Conservation (phyloP, 2,888 invertebrate species). For the Mythimna ferrago region DNA sequence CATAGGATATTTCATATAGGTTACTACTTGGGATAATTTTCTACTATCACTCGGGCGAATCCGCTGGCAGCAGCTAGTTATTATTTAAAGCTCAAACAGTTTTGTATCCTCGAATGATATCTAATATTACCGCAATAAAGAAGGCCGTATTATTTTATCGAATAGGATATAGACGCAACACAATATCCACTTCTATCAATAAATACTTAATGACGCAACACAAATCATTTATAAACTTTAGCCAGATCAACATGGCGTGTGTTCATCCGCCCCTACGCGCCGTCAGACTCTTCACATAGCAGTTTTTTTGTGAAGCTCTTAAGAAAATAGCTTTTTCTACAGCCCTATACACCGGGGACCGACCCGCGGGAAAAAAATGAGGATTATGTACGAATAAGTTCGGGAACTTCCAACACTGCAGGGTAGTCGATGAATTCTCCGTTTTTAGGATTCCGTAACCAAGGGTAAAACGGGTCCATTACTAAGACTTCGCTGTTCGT, state of each 20-base stretch:
- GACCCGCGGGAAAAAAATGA: conserved; percentile 61
- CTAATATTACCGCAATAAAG: neutral
- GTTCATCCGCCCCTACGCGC: conserved; percentile 26
- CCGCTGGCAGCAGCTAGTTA: neutral
- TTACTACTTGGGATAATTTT: too few relatives aligned
- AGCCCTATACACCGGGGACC: conserved; percentile 62
- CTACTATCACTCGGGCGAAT: too few relatives aligned
- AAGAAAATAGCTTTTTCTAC: conserved; percentile 66
- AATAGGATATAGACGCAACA: conserved; percentile 10
- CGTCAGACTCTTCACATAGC: conserved; percentile 38
- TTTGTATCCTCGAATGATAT: neutral
- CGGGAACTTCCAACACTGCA: conserved; percentile 48
- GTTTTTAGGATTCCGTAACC: neutral
- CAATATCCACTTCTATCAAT: conserved; percentile 16
- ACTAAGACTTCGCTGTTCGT: too few relatives aligned
- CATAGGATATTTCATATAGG: too few relatives aligned
- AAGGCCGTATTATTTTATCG: conserved; percentile 13
- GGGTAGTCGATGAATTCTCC: conserved; percentile 56
- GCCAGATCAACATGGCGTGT: conserved; percentile 18
- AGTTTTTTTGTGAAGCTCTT: conserved; percentile 62
- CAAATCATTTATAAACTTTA: conserved; percentile 35
- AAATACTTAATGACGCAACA: conserved; percentile 33
- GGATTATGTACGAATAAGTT: conserved; percentile 61
- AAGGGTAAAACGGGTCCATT: too few relatives aligned
- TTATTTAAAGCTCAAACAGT: neutral